Evolutionary conservation across 2,113 vertebrate genomes (phyloP), one percentile per base, ranked within the genome.

Genomic region (Nicator chloris): DNA sequence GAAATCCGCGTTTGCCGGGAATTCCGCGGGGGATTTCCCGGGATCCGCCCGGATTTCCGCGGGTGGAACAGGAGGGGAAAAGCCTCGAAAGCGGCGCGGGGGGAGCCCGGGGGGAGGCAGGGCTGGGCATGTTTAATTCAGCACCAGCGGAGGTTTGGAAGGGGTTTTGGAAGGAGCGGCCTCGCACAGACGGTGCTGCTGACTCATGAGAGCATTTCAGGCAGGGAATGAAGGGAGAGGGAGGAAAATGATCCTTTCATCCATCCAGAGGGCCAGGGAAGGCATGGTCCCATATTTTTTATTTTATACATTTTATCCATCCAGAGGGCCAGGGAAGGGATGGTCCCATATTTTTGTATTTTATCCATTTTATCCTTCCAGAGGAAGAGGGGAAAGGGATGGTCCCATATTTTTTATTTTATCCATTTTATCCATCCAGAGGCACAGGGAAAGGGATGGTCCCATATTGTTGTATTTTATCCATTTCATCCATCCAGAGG

Each of bases 211-310:
- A 82, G 42, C 26, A 0, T 11, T 19, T 15, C 65, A 31, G 80
- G 10, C 4, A n/a, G n/a, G n/a, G n/a, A n/a, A n/a, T 0, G 15
- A 1, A 0, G 15, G 64, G 13, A 23, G 18, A n/a, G n/a, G 56
- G 51, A 49, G 39, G 19, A 13, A 26, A 54, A 45, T 1, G n/a
- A n/a, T n/a, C n/a, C n/a, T n/a, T n/a, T n/a, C 12, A 66, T 53
- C 37, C 31, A 11, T 9, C 10, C 21, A 9, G 12, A 2, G 10
- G 4, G 40, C 10, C 10, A 40, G 40, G 40, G 40, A 13, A n/a
- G n/a, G n/a, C n/a, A n/a, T 40, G 40, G 40, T 10, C 40, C 40
- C 40, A 13, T 40, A 40, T 40, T 40, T 40, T 40, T 13, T 40
- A 40, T 40, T 40, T 40, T 40, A 40, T 40, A n/a, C n/a, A n/a